Evolutionary conservation across 2,113 vertebrate species (phyloP).

Genomic region (Dasyprocta punctata): DNA sequence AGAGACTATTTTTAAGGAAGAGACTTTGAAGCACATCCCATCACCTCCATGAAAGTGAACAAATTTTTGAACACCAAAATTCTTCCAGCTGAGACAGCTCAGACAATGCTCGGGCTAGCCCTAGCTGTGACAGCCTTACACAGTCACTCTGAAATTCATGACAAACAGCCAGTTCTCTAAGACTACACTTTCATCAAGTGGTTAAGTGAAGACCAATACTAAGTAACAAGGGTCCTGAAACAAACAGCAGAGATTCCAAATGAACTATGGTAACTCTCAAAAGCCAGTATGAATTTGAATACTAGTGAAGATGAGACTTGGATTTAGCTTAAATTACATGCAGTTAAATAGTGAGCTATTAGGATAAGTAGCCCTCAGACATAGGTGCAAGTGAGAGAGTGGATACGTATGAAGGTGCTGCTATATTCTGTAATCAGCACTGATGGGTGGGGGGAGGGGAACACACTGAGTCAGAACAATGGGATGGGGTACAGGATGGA

Average conservation of each 20-base stretch:
- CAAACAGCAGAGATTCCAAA: background rate
- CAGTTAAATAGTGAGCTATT: background rate
- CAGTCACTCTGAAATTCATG: background rate
- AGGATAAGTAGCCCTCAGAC: background rate
- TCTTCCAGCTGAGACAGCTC: background rate
- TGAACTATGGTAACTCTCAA: background rate
- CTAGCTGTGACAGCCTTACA: background rate
- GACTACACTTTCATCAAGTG: background rate
- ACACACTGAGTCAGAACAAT: background rate
- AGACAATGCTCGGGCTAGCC: background rate
- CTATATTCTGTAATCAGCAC: background rate
- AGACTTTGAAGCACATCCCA: background rate
- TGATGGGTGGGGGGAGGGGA: background rate
- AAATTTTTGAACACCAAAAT: constrained; percentile 21
- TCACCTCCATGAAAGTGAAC: background rate
- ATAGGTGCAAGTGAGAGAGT: background rate
- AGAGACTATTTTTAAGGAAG: constrained; percentile 1
- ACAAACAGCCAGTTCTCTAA: background rate
- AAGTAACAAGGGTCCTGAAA: background rate
- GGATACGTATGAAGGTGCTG: background rate
- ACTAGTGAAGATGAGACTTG: background rate
- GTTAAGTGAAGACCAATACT: background rate
- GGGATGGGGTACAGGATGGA: background rate
- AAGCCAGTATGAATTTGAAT: background rate
- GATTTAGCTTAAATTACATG: background rate